Conservation (phyloP, 1,140 invertebrate genomes). For the Trigoniulus corallinus region DNA sequence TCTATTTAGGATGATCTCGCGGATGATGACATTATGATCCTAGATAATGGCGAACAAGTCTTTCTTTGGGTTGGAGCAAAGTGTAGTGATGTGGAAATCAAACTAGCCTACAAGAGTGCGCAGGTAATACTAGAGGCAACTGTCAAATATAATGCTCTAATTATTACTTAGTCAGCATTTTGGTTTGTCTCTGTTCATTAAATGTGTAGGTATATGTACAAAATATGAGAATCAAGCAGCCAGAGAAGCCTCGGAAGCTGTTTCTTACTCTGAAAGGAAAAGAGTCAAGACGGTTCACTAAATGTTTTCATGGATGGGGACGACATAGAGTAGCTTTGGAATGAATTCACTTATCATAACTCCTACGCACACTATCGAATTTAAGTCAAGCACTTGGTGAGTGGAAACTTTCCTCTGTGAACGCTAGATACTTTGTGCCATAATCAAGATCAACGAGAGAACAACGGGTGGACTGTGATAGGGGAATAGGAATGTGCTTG, state of each 20-base stretch:
- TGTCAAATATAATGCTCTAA: constrained; percentile 16
- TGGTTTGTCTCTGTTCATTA: not conserved
- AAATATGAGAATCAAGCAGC: constrained; percentile 88
- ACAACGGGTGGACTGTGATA: too few species aligned
- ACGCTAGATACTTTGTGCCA: too few species aligned
- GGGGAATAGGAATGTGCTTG: too few species aligned
- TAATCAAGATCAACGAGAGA: too few species aligned
- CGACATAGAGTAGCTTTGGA: constrained; percentile 27
- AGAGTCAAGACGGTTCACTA: constrained; percentile 83
- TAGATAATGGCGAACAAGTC: constrained; percentile 95
- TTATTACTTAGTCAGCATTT: not conserved
- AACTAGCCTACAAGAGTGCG: constrained; percentile 94
- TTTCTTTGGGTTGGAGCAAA: constrained; percentile 94
- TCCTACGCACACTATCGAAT: too few species aligned
- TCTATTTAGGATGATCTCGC: constrained; percentile 78
- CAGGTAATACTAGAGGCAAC: constrained; percentile 64
- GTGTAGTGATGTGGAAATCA: constrained; percentile 97
- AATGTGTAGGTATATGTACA: constrained; percentile 95
- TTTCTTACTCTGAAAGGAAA: constrained; percentile 94
- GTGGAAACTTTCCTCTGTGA: too few species aligned
- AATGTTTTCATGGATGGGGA: constrained; percentile 97
- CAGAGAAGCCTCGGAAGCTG: constrained; percentile 75
- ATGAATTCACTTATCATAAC: too few species aligned
- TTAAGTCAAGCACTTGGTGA: too few species aligned
- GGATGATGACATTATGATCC: constrained; percentile 98